Percentiles rank a stretch among this genome's conserved stretches.
phyloP scores from a whole-genome alignment of 1,140 invertebrate species.

The Drosophila eugracilis region DNA sequence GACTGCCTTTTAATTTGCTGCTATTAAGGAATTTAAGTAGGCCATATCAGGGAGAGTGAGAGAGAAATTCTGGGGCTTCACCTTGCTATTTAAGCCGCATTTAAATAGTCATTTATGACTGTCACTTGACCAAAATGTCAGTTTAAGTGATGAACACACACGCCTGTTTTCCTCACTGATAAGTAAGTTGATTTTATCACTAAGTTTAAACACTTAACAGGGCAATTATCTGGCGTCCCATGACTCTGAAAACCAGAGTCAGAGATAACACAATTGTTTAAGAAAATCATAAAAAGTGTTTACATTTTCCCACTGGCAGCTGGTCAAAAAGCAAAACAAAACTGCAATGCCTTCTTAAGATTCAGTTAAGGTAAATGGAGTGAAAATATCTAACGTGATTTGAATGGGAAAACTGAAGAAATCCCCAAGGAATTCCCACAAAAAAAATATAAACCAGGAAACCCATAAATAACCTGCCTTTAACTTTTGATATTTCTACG shows the following conservation, averaged over 20 bases:
- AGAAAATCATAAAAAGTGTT: conserved; percentile 7
- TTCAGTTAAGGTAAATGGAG: conserved; percentile 5
- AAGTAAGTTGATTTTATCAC: conserved; percentile 55
- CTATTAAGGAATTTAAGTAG: neutral
- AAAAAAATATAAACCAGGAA: neutral
- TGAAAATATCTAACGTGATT: conserved; percentile 39
- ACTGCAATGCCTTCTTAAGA: conserved; percentile 6
- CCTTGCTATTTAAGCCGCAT: conserved; percentile 32
- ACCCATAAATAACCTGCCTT: conserved; percentile 23
- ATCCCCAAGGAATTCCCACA: neutral
- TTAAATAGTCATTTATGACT: conserved; percentile 42
- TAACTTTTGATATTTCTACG: conserved; percentile 4
- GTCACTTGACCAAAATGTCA: conserved; percentile 38
- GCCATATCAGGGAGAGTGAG: neutral
- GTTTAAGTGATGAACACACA: conserved; percentile 15
- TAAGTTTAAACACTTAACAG: conserved; percentile 53
- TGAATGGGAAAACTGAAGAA: conserved; percentile 7
- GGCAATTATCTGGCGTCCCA: conserved; percentile 61
- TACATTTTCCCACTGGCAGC: conserved; percentile 12
- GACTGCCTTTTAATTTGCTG: conserved; percentile 12
- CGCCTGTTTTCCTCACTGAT: conserved; percentile 36
- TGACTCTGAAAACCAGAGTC: conserved; percentile 5
- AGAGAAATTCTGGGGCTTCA: conserved; percentile 2
- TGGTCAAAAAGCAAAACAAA: neutral
- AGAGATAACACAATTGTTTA: too few relatives aligned